Base-by-base conservation (phyloP, 30 jellyfish, hydroid and myxozoan species). In the Clytia hemisphaerica region DNA sequence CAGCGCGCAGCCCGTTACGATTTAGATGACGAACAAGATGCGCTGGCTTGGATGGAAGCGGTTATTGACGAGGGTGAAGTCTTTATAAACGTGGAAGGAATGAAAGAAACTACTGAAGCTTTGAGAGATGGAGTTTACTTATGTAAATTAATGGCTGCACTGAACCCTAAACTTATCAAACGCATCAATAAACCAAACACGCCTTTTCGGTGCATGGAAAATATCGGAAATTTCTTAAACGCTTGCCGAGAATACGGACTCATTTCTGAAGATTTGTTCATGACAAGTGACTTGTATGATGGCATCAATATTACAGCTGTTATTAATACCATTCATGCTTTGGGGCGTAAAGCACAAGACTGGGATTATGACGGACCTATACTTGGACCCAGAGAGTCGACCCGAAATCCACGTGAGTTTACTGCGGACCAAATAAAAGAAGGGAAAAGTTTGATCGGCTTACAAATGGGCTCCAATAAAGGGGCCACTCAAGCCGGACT, bases 401-500 rank as follows among this genome's bases (percentile, higher is more conserved):
- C 76, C 12, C 75, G 80, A 21, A 88, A 88, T 26, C 93, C 90
- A 7, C 64, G 99, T 16, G 38, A 61, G 10, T 93, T 93, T 82
- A 35, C 95, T 6, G 85, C 75, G 5, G 99, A 93, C 73, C 93
- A 83, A 62, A 72, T 93, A 22, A 60, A 68, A 14, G 87, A 83
- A 25, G 97, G 96, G 2, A 54, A 82, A 15, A 79, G 76, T 3
- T 51, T 71, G 25, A 84, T 93, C 45, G 96, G 99, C 2, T 45
- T 84, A 55, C 99, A 93, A 55, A 77, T 77, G 93, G 99, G 99
- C 26, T 93, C 95, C 1, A 93, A 83, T 64, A 84, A 84, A 60
- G 99, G 99, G 12, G 99, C 99, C 27, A 87, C 72, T 27, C 99
- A 93, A 57, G 84, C 97, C 1, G 99, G 99, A 7, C 82, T 71